phyloP scores from a whole-genome alignment of 2,888 invertebrate genomes.

The Erebia epiphron region DNA sequence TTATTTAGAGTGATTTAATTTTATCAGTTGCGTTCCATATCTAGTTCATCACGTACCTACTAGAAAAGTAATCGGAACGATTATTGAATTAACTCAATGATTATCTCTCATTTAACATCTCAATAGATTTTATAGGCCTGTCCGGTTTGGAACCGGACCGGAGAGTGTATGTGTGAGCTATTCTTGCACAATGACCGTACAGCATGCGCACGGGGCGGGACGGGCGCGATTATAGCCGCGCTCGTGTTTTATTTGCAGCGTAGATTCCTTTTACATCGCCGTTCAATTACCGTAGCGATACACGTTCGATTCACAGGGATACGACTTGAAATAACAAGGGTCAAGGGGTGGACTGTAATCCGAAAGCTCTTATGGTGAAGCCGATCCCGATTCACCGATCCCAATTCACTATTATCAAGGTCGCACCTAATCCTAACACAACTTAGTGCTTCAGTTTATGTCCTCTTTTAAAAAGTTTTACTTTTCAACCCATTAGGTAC shows the following conservation, averaged over 20 bases:
- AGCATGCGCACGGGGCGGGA: slow-evolving; percentile 64
- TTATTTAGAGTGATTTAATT: no score
- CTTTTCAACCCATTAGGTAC: no score
- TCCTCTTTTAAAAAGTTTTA: no score
- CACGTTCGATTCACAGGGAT: slow-evolving; percentile 54
- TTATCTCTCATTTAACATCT: neutral
- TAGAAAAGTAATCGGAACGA: no score
- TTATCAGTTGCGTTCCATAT: no score
- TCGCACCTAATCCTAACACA: no score
- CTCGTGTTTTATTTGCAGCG: slow-evolving; percentile 75
- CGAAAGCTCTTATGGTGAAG: no score
- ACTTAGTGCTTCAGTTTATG: no score
- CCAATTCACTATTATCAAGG: no score
- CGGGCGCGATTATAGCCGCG: slow-evolving; percentile 73
- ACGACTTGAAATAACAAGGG: slow-evolving; percentile 29
- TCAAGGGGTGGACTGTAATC: neutral
- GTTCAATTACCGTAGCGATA: slow-evolving; percentile 78
- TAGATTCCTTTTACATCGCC: slow-evolving; percentile 82
- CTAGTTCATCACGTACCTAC: no score
- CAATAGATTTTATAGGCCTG: neutral
- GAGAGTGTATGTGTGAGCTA: slow-evolving; percentile 52
- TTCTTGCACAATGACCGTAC: slow-evolving; percentile 70
- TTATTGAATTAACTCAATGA: no score
- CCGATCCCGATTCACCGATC: no score
- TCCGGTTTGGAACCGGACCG: slow-evolving; percentile 2